phyloP scores from a whole-genome alignment of 1,140 invertebrate species.

The Papilio polytes region DNA sequence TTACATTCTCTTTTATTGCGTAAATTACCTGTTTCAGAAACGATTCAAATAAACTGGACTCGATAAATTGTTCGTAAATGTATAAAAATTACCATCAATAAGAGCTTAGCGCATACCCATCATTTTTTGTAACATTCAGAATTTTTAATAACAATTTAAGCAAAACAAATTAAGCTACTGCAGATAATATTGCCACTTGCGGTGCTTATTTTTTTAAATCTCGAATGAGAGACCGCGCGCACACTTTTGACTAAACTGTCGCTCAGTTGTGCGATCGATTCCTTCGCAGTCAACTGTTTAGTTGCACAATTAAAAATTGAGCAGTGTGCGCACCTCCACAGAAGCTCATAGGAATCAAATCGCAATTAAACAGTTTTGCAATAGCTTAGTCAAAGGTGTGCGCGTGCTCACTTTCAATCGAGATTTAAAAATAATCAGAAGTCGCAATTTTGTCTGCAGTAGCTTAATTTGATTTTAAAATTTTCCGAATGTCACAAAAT shows the following conservation, averaged over 20 bases:
- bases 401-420: background rate
- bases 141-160: conserved; percentile 35
- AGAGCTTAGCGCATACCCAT: no score
- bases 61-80: background rate
- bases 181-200: background rate
- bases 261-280: no score
- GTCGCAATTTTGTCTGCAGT: background rate
- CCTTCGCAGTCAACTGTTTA: no score
- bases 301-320: no score
- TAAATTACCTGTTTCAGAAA: background rate
- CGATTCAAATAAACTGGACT: background rate
- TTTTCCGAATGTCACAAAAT: conserved; percentile 44
- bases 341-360: no score
- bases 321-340: no score
- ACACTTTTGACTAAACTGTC: no score
- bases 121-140: no score
- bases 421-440: background rate
- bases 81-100: background rate
- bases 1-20: background rate
- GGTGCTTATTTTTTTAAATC: background rate
- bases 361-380: no score
- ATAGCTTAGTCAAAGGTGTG: no score
- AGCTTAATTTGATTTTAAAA: conserved; percentile 34
- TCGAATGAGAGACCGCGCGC: background rate
- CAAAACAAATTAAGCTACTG: conserved; percentile 22